phyloP scores from a whole-genome alignment of 2,888 invertebrate genomes.

The Punctoribates punctum region DNA sequence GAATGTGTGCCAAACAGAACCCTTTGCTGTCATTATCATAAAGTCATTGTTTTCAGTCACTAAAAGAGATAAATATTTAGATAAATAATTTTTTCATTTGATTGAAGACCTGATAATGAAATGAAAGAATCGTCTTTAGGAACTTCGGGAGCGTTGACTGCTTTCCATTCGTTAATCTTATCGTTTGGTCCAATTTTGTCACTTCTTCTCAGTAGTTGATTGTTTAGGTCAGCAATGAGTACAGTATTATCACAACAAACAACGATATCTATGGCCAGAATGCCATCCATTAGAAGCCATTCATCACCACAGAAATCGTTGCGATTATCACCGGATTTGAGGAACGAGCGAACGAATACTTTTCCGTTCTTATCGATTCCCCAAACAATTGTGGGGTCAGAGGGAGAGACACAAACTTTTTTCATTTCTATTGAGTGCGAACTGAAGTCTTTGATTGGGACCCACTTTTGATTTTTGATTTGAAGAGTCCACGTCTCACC shows the following conservation, averaged over 20 bases:
- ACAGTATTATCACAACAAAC: conserved; percentile 9
- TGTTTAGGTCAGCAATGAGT: background rate
- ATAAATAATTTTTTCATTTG: background rate
- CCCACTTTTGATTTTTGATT: background rate
- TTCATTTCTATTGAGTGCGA: conserved; percentile 21
- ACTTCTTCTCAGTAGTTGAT: background rate
- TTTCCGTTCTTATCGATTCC: conserved; percentile 22
- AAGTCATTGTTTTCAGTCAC: conserved; percentile 27
- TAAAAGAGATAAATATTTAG: background rate
- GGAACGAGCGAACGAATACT: background rate
- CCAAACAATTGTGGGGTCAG: conserved; percentile 4
- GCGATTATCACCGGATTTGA: background rate
- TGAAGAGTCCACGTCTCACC: conserved; percentile 3
- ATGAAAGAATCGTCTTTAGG: background rate
- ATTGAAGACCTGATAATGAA: background rate
- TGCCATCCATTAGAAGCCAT: conserved; percentile 15
- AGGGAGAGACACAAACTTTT: background rate
- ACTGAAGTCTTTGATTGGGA: conserved; percentile 8
- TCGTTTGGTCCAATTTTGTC: background rate
- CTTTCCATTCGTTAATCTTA: background rate
- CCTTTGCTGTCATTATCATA: conserved; percentile 6
- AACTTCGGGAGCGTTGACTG: background rate
- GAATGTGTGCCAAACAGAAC: conserved; percentile 14
- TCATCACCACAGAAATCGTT: conserved; percentile 15
- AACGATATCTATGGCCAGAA: conserved; percentile 14